Base-by-base conservation (phyloP, 1,140 invertebrate species). In the Oncopodura yosiiana region DNA sequence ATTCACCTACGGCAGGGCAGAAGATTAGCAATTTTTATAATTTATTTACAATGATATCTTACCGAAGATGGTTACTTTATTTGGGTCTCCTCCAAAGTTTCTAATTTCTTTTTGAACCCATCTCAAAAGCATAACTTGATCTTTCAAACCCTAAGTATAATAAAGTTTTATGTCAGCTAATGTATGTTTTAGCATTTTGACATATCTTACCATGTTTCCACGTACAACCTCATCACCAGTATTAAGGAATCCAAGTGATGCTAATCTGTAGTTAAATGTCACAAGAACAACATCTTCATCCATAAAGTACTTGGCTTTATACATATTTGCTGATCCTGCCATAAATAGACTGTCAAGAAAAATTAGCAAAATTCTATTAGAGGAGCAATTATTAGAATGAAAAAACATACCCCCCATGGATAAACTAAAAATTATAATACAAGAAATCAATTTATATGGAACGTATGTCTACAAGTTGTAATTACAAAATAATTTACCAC, bases 231-330 rank as follows among this genome's bases (percentile, higher is more conserved):
- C 24, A 38, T 16, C 14, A 46, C 24, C 2, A 21, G 16, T 2
- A 1, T 32, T 41, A 1, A 45, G 24, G 12, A 0, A 32, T 52
- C 55, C 55, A 18, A 57, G 16, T 12, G 49, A 23, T 48, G 76
- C 78, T 3, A 79, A 64, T 24, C 78, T 67, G 61, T 80, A 80
- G 55, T 80, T 78, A 45, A 79, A 67, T 2, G 78, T 78, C 3
- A 79, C 75, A 0, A 80, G 68, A 6, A 79, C 71, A 34, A 77
- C 64, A 42, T 72, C 71, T 52, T 75, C 68, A 43, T 68, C 66
- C 48, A 71, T 61, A 3, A 71, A 52, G 19, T 67, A 60, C 49
- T 67, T 61, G 3, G 64, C 56, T 16, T 64, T 64, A 50, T 65
- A 68, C 6, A 60, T 41, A 52, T 66, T 66, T 0, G 65, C 58